These are phyloP conservation scores for Oceanodroma tethys DNA, from an alignment of 2,113 vertebrate genomes.

Conservation along the genomic window DNA sequence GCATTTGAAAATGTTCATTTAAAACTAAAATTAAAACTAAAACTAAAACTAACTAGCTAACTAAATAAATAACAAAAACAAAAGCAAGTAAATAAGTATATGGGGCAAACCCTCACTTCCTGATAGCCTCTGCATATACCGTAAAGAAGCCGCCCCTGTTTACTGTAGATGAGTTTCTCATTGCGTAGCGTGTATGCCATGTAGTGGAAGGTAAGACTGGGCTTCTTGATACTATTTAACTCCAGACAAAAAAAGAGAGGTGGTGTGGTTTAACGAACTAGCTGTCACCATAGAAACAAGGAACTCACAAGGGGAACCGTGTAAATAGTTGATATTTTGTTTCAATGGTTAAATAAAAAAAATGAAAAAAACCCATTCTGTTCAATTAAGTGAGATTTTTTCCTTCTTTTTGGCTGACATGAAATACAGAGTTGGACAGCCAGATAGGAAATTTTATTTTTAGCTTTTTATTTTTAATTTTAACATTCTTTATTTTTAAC, in stretches of 20 bases:
- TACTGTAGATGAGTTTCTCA: background rate
- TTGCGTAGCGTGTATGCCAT: accelerated
- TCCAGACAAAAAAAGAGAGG: background rate
- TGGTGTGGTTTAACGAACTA: background rate
- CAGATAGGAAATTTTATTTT: background rate
- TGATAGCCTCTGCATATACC: background rate
- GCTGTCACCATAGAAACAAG: background rate
- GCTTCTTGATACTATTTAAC: background rate
- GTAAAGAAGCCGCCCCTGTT: background rate
- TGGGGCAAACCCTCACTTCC: background rate
- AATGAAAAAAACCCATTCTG: background rate
- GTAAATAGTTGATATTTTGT: background rate
- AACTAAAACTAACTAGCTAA: background rate
- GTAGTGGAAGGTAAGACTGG: background rate
- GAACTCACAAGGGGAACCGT: background rate
- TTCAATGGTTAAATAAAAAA: background rate
- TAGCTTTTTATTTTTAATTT: background rate
- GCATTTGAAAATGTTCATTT: background rate
- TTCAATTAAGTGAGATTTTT: background rate
- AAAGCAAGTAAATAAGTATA: background rate
- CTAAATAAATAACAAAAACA: background rate
- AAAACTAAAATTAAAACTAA: background rate
- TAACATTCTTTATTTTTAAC: background rate
- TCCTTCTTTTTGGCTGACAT: background rate
- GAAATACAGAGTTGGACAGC: background rate